A percentile compares a stretch with the other conserved stretches of the same genome.
Conservation (phyloP, 2,797 vertebrate species). For the Heliangelus exortis region DNA sequence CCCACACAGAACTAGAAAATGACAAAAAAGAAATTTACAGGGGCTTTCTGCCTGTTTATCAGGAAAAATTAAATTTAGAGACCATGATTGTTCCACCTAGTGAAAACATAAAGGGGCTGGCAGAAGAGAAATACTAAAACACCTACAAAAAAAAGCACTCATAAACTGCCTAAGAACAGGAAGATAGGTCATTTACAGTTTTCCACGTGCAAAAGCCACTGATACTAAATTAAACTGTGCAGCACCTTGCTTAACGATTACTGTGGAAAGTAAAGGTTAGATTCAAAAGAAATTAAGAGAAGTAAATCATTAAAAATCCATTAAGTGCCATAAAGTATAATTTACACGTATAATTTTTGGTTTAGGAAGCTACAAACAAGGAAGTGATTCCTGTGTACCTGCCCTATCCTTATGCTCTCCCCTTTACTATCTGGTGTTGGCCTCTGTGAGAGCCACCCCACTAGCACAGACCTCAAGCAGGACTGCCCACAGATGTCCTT, state of each 20-base stretch:
- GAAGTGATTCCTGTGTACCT: background rate
- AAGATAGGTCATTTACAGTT: background rate
- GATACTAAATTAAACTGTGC: background rate
- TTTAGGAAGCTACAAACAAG: background rate
- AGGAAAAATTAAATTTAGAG: background rate
- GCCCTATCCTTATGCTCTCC: background rate
- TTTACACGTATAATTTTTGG: background rate
- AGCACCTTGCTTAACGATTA: background rate
- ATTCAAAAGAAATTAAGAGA: background rate
- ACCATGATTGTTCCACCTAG: background rate
- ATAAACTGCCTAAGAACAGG: background rate
- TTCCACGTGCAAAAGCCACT: background rate
- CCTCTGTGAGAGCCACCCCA: background rate
- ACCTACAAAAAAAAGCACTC: background rate
- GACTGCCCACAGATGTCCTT: rapidly evolving
- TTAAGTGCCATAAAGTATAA: background rate
- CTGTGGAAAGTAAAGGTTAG: background rate
- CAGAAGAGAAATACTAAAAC: background rate
- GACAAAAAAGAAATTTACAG: background rate
- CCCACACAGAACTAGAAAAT: background rate
- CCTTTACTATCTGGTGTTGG: background rate
- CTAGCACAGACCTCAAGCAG: background rate
- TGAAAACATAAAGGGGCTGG: background rate
- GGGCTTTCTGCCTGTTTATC: background rate
- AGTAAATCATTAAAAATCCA: background rate